A percentile compares a stretch with the other conserved stretches of the same genome.
These are phyloP conservation scores for Emmelina monodactyla DNA, from an alignment of 2,888 invertebrate genomes.

Conservation along the genomic window DNA sequence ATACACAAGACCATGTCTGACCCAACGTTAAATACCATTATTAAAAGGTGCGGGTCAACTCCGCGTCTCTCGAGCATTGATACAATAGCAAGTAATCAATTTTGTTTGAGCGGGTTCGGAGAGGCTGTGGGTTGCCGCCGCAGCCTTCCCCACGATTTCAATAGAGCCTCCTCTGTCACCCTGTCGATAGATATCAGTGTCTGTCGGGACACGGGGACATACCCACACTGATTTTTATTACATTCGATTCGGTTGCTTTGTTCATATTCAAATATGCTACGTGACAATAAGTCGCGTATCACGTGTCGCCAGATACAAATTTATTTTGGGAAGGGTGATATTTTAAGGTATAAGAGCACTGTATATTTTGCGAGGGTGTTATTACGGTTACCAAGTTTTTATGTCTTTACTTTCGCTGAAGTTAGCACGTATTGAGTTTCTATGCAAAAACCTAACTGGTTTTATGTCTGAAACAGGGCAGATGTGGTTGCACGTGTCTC, in stretches of 20 bases:
- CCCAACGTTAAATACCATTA: no score
- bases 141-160: slow-evolving; percentile 53
- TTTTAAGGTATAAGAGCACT: no score
- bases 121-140: slow-evolving; percentile 32
- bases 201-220: slow-evolving; percentile 54
- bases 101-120: slow-evolving; percentile 59
- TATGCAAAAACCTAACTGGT: no score
- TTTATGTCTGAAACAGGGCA: no score
- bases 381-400: no score
- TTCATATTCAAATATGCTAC: slow-evolving; percentile 43
- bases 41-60: no score
- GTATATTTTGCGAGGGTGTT: no score
- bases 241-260: slow-evolving; percentile 61
- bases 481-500: slow-evolving; percentile 26
- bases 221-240: slow-evolving; percentile 64
- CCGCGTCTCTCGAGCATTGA: neutral
- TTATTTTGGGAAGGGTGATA: no score
- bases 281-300: slow-evolving; percentile 30
- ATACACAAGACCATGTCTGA: no score
- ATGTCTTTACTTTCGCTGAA: no score
- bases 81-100: slow-evolving; percentile 36
- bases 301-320: no score
- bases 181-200: slow-evolving; percentile 58
- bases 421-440: no score
- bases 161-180: slow-evolving; percentile 53